These are phyloP conservation scores for Dasyprocta punctata DNA, from an alignment of 2,113 vertebrate species.

Conservation along the genomic window DNA sequence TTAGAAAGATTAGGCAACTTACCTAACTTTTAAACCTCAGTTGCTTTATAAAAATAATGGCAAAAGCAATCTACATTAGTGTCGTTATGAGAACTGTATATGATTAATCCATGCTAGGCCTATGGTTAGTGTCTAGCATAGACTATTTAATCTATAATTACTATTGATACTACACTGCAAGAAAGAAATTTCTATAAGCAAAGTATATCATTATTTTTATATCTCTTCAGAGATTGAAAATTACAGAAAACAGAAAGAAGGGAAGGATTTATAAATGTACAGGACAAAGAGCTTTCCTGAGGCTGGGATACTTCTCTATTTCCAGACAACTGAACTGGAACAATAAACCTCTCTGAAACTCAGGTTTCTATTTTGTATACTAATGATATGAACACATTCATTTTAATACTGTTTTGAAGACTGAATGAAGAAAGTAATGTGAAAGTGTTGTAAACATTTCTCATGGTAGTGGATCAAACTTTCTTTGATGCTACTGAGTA, in stretches of 20 bases:
- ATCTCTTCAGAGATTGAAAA: not conserved
- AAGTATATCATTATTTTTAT: not conserved
- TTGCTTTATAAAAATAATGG: not conserved
- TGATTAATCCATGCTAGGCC: not conserved
- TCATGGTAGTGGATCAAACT: not conserved
- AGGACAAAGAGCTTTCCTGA: not conserved
- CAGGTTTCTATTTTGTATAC: not conserved
- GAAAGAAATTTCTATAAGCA: slow-evolving; percentile 10
- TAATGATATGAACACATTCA: not conserved
- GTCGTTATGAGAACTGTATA: not conserved
- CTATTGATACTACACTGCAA: not conserved
- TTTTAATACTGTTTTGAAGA: not conserved
- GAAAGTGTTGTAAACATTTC: slow-evolving; percentile 20
- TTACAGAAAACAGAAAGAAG: not conserved
- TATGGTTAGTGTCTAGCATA: slow-evolving; percentile 13
- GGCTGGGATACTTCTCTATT: not conserved
- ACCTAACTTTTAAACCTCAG: not conserved
- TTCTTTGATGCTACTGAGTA: not conserved
- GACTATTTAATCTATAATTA: slow-evolving; percentile 46
- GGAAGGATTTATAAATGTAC: not conserved
- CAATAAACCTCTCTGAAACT: not conserved
- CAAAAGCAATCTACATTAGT: not conserved
- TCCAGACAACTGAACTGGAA: not conserved
- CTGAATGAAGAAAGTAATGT: not conserved
- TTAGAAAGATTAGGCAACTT: slow-evolving; percentile 31